phyloP scores from a whole-genome alignment of 1,140 invertebrate genomes.

The Macrosteles quadrilineatus region DNA sequence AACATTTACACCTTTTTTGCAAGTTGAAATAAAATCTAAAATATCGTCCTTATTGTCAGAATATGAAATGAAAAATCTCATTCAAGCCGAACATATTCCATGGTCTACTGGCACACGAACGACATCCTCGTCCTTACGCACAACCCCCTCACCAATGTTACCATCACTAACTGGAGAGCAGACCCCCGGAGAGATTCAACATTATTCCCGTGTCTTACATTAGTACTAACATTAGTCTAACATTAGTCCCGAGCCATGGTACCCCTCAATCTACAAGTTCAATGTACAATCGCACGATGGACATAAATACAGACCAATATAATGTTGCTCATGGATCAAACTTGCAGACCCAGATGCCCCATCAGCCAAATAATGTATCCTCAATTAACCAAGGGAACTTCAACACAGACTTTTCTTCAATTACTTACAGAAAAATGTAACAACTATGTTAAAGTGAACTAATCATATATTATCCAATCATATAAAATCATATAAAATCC shows the following conservation, averaged over 20 bases:
- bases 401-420: no score
- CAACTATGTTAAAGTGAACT: no score
- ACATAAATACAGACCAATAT: background rate
- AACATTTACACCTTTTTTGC: background rate
- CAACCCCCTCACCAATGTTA: background rate
- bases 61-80: background rate
- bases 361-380: background rate
- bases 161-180: background rate
- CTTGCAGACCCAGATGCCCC: constrained; percentile 1
- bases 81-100: background rate
- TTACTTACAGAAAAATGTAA: no score
- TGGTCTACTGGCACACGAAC: background rate
- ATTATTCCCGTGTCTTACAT: background rate
- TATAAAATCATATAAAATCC: no score
- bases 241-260: background rate
- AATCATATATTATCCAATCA: no score
- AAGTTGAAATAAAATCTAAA: background rate
- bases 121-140: background rate
- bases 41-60: background rate
- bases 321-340: background rate
- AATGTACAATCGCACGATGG: background rate
- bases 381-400: no score
- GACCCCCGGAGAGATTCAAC: background rate
- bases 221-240: no score
- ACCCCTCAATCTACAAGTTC: background rate